Percentiles rank a stretch among this genome's conserved stretches.
phyloP scores from a whole-genome alignment of 1,140 invertebrate species.

The Holcopasites calliopsidis region DNA sequence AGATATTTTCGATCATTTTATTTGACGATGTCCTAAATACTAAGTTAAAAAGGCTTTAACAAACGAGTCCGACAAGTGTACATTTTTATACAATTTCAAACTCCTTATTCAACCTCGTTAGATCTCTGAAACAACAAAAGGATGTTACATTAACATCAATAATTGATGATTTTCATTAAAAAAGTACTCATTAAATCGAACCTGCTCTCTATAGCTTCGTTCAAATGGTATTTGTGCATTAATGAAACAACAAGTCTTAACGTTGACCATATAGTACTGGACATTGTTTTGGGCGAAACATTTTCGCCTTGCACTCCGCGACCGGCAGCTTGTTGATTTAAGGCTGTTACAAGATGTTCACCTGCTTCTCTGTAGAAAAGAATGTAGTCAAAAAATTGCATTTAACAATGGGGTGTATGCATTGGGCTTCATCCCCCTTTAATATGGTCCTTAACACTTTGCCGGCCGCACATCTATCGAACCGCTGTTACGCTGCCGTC shows the following conservation, averaged over 20 bases:
- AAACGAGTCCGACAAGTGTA: conserved; percentile 32
- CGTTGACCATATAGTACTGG: conserved; percentile 96
- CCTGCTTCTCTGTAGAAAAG: conserved; percentile 89
- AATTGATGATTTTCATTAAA: conserved; percentile 11
- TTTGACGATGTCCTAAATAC: conserved; percentile 22
- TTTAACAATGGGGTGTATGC: too few species aligned
- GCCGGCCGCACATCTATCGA: too few species aligned
- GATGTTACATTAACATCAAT: not conserved
- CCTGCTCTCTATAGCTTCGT: conserved; percentile 87
- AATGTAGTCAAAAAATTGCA: not conserved
- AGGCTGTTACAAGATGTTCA: conserved; percentile 95
- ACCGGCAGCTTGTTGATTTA: conserved; percentile 95
- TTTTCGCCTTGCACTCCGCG: conserved; percentile 80
- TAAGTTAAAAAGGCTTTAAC: conserved; percentile 51
- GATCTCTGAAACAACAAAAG: conserved; percentile 79
- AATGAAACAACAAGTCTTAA: conserved; percentile 93
- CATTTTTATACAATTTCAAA: conserved; percentile 79
- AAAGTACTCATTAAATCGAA: conserved; percentile 54
- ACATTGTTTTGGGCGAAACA: conserved; percentile 86
- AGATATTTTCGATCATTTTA: conserved; percentile 43
- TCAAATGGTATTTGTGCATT: conserved; percentile 90
- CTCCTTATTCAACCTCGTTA: conserved; percentile 83
- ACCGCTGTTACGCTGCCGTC: too few species aligned
- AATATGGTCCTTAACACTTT: too few species aligned
- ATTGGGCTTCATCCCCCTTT: too few species aligned